Conservation (phyloP, 2,797 vertebrate genomes). For the Halcyon badia region DNA sequence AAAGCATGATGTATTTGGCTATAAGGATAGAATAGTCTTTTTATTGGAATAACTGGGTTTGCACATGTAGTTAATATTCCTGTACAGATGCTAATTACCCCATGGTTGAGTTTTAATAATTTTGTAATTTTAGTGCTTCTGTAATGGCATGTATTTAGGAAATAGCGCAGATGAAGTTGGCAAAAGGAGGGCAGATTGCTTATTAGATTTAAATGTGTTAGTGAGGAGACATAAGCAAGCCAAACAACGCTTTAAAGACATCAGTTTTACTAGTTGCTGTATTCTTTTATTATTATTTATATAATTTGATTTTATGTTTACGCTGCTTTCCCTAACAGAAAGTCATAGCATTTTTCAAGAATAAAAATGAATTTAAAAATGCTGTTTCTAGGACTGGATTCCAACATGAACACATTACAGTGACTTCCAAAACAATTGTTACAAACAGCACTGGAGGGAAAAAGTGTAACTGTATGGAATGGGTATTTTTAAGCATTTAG, state of each 20-base stretch:
- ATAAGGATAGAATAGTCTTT: neutral
- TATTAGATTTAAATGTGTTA: neutral
- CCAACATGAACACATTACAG: neutral
- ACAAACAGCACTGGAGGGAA: neutral
- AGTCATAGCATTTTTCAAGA: neutral
- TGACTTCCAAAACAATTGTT: neutral
- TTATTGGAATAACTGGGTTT: neutral
- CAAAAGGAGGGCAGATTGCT: neutral
- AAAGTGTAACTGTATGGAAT: neutral
- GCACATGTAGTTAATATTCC: neutral
- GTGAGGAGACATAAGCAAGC: neutral
- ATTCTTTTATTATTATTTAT: neutral
- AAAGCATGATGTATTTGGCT: neutral
- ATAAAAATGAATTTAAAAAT: neutral
- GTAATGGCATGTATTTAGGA: neutral
- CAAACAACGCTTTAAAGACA: neutral
- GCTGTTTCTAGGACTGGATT: neutral
- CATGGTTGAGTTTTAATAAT: neutral
- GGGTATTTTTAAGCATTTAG: neutral
- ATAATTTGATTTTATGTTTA: neutral
- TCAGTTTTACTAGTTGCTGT: neutral
- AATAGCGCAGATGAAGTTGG: neutral
- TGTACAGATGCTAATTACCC: neutral
- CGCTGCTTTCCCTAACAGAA: neutral
- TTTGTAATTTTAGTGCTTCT: neutral